A percentile compares a stretch with the other conserved stretches of the same genome.
Conservation (phyloP, 2,888 invertebrate genomes). For the Metopia argyrocephala region DNA sequence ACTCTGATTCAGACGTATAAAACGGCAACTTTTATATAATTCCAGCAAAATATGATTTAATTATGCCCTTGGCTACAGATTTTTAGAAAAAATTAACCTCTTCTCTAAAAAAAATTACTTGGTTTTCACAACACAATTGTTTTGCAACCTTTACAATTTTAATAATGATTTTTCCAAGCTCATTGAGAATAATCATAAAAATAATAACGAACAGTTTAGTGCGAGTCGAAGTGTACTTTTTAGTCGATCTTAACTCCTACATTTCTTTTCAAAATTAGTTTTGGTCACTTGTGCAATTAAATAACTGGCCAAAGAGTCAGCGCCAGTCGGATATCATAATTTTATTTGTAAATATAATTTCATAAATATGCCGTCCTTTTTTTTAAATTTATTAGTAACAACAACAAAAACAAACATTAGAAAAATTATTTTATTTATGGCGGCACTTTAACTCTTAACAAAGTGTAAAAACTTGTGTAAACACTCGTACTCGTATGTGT, state of each 20-base stretch:
- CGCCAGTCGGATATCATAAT: not conserved
- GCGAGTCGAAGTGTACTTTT: too few relatives aligned
- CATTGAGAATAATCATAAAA: too few relatives aligned
- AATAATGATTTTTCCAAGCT: too few relatives aligned
- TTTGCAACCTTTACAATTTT: too few relatives aligned
- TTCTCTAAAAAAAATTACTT: too few relatives aligned
- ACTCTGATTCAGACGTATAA: too few relatives aligned
- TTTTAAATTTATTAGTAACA: not conserved
- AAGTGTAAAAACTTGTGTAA: constrained; percentile 9
- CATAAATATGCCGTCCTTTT: not conserved
- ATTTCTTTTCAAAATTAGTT: not conserved
- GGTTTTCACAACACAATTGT: too few relatives aligned
- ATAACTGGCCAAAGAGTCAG: not conserved
- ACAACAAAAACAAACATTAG: not conserved
- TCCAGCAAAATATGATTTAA: too few relatives aligned
- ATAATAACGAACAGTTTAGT: too few relatives aligned
- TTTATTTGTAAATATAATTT: not conserved
- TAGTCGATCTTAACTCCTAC: not conserved
- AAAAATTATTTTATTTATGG: constrained; percentile 15
- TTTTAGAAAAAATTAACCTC: too few relatives aligned
- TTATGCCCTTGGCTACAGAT: too few relatives aligned
- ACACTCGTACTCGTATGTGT: not conserved
- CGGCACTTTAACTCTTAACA: constrained; percentile 5
- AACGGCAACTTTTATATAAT: too few relatives aligned
- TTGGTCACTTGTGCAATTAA: not conserved